A percentile compares a stretch with the other conserved stretches of the same genome.
Evolutionary conservation across 2,888 invertebrate genomes (phyloP).

Genomic region (Sycophila texana): DNA sequence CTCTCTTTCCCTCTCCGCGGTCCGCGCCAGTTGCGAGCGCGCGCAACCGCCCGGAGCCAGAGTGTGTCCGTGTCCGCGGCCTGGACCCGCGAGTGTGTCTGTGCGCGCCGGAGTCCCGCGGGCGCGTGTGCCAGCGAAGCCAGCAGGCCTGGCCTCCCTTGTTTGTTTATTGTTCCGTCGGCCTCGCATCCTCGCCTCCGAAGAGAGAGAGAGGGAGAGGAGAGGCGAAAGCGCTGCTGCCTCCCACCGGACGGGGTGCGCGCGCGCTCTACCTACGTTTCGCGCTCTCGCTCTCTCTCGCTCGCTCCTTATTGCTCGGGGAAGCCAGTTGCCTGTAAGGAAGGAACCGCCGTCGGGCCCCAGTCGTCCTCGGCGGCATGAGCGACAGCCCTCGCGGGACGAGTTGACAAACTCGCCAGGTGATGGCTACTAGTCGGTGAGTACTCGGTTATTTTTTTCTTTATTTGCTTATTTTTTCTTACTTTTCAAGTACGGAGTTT

Average conservation of each 20-base stretch:
- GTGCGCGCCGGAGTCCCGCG: background rate
- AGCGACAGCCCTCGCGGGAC: constrained; percentile 16
- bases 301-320: background rate
- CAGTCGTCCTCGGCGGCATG: constrained; percentile 3
- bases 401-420: constrained; percentile 36
- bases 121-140: background rate
- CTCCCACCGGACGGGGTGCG: background rate
- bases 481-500: background rate
- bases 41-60: background rate
- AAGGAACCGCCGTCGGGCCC: no score
- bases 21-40: background rate
- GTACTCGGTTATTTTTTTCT: background rate
- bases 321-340: background rate
- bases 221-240: background rate
- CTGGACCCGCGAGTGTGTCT: background rate
- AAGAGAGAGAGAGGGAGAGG: background rate
- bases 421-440: constrained; percentile 49
- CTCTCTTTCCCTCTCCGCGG: constrained; percentile 27
- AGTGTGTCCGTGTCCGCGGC: background rate
- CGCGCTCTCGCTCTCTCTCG: background rate
- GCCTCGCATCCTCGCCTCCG: constrained; percentile 15
- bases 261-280: background rate
- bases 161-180: constrained; percentile 43
- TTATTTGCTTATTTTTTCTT: background rate
- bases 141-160: constrained; percentile 10